Percentiles rank a stretch among this genome's conserved stretches.
Evolutionary conservation across 2,113 vertebrate genomes (phyloP).

Genomic region (Trochalopteron elliotii): DNA sequence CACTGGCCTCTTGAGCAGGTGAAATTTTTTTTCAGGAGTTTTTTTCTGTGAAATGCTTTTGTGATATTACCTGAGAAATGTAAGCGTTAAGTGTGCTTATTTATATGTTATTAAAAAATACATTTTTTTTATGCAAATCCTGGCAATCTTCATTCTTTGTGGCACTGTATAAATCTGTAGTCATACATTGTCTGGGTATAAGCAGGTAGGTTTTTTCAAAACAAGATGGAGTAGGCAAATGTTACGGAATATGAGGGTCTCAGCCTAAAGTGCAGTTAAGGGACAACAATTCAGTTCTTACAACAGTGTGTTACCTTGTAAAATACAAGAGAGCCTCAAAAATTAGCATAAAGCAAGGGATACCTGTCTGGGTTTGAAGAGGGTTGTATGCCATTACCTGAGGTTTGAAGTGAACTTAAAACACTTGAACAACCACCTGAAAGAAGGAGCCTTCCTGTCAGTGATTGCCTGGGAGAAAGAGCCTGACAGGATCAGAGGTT

Average conservation of each 20-base stretch:
- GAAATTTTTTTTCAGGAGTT: not conserved
- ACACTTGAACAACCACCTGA: not conserved
- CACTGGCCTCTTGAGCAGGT: accelerated
- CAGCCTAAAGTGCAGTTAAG: not conserved
- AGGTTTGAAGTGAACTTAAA: not conserved
- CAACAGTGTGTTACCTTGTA: not conserved
- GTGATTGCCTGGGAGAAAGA: not conserved
- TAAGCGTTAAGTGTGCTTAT: not conserved
- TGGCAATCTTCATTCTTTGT: not conserved
- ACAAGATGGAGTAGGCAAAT: accelerated
- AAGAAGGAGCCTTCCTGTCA: not conserved
- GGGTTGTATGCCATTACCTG: not conserved
- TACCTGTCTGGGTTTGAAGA: not conserved
- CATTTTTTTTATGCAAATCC: not conserved
- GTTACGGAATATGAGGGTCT: not conserved
- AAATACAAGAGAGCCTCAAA: not conserved
- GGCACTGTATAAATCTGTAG: not conserved
- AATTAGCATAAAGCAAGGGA: too few species aligned
- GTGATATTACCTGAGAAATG: not conserved
- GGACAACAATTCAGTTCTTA: not conserved
- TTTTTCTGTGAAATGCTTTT: not conserved
- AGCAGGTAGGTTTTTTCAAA: not conserved
- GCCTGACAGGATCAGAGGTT: not conserved
- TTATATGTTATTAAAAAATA: conserved; percentile 53
- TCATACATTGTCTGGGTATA: not conserved